Evolutionary conservation across 2,113 vertebrate genomes (phyloP).

Genomic region (Cebus imitator): DNA sequence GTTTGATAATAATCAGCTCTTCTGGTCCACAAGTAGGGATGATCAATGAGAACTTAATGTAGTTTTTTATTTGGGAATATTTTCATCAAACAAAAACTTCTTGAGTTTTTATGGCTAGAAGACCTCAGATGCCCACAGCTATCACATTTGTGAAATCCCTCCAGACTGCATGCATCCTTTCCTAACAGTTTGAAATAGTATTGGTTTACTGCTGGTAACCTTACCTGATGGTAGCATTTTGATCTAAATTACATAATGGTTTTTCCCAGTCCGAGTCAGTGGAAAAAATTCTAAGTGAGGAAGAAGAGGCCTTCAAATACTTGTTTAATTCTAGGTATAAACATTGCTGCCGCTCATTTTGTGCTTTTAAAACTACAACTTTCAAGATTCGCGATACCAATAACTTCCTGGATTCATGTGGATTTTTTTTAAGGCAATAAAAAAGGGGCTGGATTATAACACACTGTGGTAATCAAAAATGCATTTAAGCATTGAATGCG

Average conservation of each 20-base stretch:
- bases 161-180: not conserved
- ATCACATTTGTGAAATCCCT: not conserved
- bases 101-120: not conserved
- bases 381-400: not conserved
- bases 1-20: not conserved
- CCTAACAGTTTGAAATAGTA: not conserved
- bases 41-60: not conserved
- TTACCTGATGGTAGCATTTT: not conserved
- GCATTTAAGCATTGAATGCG: not conserved
- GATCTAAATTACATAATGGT: not conserved
- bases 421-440: not conserved
- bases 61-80: not conserved
- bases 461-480: not conserved
- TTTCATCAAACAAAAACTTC: not conserved
- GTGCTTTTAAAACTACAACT: conserved; percentile 8
- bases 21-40: not conserved
- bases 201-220: not conserved
- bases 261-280: conserved; percentile 21
- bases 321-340: not conserved
- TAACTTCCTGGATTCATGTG: not conserved
- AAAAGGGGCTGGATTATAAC: not conserved
- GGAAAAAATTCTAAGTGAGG: not conserved
- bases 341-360: not conserved
- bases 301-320: not conserved
- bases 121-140: not conserved